Evolutionary conservation across 2,797 vertebrate species (phyloP), one percentile per base, ranked within the genome.

Genomic region (Notolepis coatsorum): DNA sequence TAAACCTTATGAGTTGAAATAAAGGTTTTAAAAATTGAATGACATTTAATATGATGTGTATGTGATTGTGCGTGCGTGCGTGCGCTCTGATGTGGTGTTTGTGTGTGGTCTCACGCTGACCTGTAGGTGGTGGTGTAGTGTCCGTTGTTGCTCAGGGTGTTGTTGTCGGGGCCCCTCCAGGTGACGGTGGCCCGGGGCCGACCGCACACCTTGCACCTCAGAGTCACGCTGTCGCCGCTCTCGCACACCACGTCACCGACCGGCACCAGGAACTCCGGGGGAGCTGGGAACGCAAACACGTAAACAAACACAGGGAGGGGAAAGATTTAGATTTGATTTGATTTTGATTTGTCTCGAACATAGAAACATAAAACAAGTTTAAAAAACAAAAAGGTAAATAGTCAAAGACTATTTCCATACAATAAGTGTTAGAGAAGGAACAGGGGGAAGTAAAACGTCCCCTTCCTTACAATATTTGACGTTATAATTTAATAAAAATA

Each of bases 81-180:
- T n/a, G n/a, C n/a, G n/a, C n/a, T n/a, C n/a, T n/a, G n/a, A n/a
- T n/a, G n/a, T n/a, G n/a, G n/a, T n/a, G n/a, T n/a, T n/a, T 12
- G 13, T 1, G n/a, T 5, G 18, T 15, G 5, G 13, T 7, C 1
- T 2, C 15, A 24, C 4, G 0, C 1, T 30, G 77, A 97, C 97
- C 96, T 98, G 93, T 94, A 96, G 0, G 88, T 94, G 84, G 96
- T 92, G 89, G 92, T 96, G 92, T 94, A 94, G 86, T 92, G 95
- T 30, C 93, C 92, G 1, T 95, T 92, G 90, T 91, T 97, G 88
- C 82, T 94, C 77, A 98, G 89, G 54, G 89, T 89, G 81, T 82
- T 93, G 84, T 95, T 94, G 82, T 96, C 96, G 10, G 97, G 97
- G 76, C 96, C 95, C n/a, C 94, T 95, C 97, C 97, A 99, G 47